Evolutionary conservation across 2,113 vertebrate genomes (phyloP).

Genomic region (Scytalopus superciliaris): DNA sequence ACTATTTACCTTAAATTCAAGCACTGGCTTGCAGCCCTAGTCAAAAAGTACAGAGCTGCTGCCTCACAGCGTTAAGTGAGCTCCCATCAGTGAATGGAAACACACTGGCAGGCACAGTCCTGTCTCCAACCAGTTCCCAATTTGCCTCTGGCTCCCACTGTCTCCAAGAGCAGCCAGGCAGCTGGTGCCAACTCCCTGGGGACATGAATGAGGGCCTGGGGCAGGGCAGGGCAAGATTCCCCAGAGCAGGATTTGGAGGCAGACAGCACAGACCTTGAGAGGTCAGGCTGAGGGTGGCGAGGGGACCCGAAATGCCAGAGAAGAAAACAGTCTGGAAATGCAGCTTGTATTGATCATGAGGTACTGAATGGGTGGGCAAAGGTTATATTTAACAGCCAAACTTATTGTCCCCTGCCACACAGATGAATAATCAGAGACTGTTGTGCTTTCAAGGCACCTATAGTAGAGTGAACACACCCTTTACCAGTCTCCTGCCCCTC

Average conservation of each 20-base stretch:
- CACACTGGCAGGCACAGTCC: accelerated
- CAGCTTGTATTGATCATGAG: not conserved
- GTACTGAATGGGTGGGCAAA: not conserved
- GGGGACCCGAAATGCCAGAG: not conserved
- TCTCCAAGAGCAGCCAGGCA: accelerated
- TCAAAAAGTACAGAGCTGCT: not conserved
- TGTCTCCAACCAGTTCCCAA: not conserved
- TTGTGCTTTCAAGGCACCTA: not conserved
- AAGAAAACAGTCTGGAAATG: not conserved
- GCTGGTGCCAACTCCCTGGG: not conserved
- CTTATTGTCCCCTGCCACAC: not conserved
- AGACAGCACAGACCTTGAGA: accelerated
- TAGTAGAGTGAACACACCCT: not conserved
- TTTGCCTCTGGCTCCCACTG: accelerated
- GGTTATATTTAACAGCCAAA: not conserved
- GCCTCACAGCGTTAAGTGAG: not conserved
- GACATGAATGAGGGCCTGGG: accelerated
- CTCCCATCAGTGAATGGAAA: not conserved
- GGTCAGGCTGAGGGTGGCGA: not conserved
- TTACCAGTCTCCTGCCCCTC: not conserved
- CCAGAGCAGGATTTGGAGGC: not conserved
- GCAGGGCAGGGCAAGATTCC: not conserved
- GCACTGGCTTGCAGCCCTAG: not conserved
- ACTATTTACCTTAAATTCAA: not conserved
- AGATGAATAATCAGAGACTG: not conserved